Evolutionary conservation across 1,140 invertebrate genomes (phyloP), one percentile per base, ranked within the genome.

Genomic region (Formica exsecta): DNA sequence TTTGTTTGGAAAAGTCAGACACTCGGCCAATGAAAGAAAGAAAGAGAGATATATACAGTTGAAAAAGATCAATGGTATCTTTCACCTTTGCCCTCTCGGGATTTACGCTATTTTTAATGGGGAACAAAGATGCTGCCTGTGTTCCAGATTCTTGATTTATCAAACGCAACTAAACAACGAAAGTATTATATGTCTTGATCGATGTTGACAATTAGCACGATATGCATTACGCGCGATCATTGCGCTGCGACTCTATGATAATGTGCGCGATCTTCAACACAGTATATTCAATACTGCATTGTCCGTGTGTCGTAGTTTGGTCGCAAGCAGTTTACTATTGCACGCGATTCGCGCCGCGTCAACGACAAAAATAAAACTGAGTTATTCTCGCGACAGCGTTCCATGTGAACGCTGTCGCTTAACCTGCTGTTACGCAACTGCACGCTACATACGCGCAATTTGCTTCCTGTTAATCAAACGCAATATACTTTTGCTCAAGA

Each of bases 301-400:
- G 75, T 77, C 13, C 54, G n/a, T 51, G 11, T 5, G 41, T 13
- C 5, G 11, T 25, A 22, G 36, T 22, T 70, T 38, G 5, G 48
- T 25, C 11, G 41, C 75, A 6, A 36, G n/a, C 16, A 62, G 74
- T 9, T 38, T 65, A 38, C 57, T 59, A 29, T 62, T 8, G 44
- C 8, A 19, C 29, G 32, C 76, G 44, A 80, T 57, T 38, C 38
- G 38, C 22, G 32, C 22, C 77, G 77, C 76, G 77, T 80, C 77
- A 80, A 80, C 65, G 64, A 80, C 77, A 41, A 38, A 70, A 80
- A 80, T 80, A 80, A 80, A 80, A 70, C 64, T 11, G 36, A 59
- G 41, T 38, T 59, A n/a, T 29, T 54, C 65, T 19, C 48, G 77
- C 22, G 59, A 44, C 57, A 25, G 38, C 64, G 16, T 54, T 68